These are phyloP conservation scores for Melanotaenia maccullochi DNA, from an alignment of 2,797 vertebrate genomes.

Conservation along the genomic window DNA sequence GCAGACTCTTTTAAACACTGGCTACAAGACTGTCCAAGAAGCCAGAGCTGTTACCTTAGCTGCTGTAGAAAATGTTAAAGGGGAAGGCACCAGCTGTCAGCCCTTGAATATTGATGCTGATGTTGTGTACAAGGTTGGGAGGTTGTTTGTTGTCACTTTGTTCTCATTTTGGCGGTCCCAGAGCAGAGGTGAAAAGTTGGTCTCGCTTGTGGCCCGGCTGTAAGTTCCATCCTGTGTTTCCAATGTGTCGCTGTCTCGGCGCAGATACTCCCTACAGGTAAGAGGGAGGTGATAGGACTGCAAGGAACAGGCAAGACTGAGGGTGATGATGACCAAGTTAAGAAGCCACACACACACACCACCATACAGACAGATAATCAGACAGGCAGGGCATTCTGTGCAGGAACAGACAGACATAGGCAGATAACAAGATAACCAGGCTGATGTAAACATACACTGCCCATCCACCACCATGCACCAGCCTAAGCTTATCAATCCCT, in stretches of 20 bases:
- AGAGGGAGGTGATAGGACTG: slow-evolving; percentile 80
- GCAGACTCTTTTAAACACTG: slow-evolving; percentile 41
- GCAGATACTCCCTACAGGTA: slow-evolving; percentile 75
- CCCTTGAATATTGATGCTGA: slow-evolving; percentile 53
- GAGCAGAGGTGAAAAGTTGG: slow-evolving; percentile 28
- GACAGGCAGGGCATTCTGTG: slow-evolving; percentile 25
- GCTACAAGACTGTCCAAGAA: slow-evolving; percentile 43
- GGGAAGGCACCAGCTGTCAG: slow-evolving; percentile 56
- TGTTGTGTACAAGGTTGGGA: slow-evolving; percentile 25
- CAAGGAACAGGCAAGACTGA: slow-evolving; percentile 71
- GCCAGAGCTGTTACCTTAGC: slow-evolving; percentile 52
- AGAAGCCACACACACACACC: slow-evolving; percentile 28
- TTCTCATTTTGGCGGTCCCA: slow-evolving; percentile 31
- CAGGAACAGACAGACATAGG: slow-evolving; percentile 44
- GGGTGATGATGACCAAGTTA: slow-evolving; percentile 60
- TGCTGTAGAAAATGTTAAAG: slow-evolving; percentile 51
- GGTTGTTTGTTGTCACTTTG: slow-evolving; percentile 46
- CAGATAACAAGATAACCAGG: slow-evolving; percentile 37
- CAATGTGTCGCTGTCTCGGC: slow-evolving; percentile 41
- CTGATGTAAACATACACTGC: slow-evolving; percentile 27
- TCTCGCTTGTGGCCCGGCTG: slow-evolving; percentile 3
- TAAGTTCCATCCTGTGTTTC: slow-evolving; percentile 33
- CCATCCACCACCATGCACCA: slow-evolving; percentile 65
- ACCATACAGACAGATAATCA: slow-evolving; percentile 17
- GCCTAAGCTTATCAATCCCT: slow-evolving; percentile 23